These are phyloP conservation scores for Apomyelois bistriatella DNA, from an alignment of 2,888 invertebrate species.

Conservation along the genomic window DNA sequence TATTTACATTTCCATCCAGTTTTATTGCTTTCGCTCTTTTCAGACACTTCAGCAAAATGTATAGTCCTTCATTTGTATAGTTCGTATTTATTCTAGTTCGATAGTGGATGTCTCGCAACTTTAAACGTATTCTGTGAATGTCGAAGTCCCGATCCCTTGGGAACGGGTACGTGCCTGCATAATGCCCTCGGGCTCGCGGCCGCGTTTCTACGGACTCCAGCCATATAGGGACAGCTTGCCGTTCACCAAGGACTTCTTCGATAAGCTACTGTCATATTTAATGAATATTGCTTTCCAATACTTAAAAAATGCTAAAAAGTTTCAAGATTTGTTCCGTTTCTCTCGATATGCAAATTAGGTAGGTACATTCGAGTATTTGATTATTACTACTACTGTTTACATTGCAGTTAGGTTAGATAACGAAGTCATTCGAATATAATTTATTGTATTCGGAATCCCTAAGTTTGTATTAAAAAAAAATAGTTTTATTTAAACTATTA, in stretches of 20 bases:
- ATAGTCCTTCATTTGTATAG: conserved; percentile 10
- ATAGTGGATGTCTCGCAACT: conserved; percentile 30
- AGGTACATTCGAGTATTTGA: too few species aligned
- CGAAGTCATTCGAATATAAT: too few species aligned
- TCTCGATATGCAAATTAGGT: too few species aligned
- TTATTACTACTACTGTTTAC: too few species aligned
- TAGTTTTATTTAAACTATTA: too few species aligned
- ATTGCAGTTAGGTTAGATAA: too few species aligned
- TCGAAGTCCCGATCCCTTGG: conserved; percentile 42
- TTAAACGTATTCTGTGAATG: conserved; percentile 51
- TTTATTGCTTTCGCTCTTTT: background rate
- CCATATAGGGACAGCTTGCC: background rate
- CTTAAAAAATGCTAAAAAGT: too few species aligned
- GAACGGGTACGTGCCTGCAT: conserved; percentile 55
- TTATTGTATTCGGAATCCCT: too few species aligned
- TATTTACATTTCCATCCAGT: background rate
- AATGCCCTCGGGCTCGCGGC: conserved; percentile 32
- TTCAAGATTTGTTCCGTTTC: background rate
- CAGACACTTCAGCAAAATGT: background rate
- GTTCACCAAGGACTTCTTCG: background rate
- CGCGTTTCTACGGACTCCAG: conserved; percentile 2
- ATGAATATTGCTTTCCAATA: background rate
- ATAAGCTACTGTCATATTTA: conserved; percentile 2
- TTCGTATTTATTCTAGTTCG: conserved; percentile 7
- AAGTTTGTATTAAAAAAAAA: too few species aligned